Percentiles rank a stretch among this genome's conserved stretches.
Evolutionary conservation across 1,140 invertebrate genomes (phyloP).

Genomic region (Doryteuthis pealeii): DNA sequence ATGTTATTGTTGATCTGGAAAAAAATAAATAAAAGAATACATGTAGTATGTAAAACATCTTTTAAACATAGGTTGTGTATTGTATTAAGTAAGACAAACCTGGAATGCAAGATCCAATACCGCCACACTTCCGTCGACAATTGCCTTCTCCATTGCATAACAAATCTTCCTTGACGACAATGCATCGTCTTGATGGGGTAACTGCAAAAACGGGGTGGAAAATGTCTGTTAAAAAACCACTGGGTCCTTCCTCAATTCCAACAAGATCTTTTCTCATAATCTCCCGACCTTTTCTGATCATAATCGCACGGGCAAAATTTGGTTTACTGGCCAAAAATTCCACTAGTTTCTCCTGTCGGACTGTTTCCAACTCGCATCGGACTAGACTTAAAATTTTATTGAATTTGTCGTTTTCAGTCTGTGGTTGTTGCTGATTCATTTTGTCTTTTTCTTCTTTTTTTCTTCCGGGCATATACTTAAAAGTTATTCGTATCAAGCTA

Average conservation of each 20-base stretch:
- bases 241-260: not conserved
- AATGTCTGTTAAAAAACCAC: not conserved
- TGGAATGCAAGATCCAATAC: not conserved
- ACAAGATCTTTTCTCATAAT: not conserved
- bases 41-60: no score
- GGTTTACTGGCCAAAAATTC: not conserved
- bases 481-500: no score
- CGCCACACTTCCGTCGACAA: not conserved
- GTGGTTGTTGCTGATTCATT: not conserved
- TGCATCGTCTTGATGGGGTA: not conserved
- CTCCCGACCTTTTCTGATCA: not conserved
- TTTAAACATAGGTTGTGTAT: no score
- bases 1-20: no score
- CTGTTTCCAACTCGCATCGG: not conserved
- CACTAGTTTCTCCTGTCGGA: not conserved
- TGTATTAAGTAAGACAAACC: no score
- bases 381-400: not conserved
- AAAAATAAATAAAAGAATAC: no score
- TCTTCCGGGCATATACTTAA: no score
- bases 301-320: not conserved
- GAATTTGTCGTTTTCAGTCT: not conserved
- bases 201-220: not conserved
- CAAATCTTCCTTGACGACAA: not conserved
- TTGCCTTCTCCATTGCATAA: not conserved
- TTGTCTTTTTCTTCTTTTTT: no score